Base-by-base conservation (phyloP, 1,140 invertebrate species). In the Carposina sasakii region DNA sequence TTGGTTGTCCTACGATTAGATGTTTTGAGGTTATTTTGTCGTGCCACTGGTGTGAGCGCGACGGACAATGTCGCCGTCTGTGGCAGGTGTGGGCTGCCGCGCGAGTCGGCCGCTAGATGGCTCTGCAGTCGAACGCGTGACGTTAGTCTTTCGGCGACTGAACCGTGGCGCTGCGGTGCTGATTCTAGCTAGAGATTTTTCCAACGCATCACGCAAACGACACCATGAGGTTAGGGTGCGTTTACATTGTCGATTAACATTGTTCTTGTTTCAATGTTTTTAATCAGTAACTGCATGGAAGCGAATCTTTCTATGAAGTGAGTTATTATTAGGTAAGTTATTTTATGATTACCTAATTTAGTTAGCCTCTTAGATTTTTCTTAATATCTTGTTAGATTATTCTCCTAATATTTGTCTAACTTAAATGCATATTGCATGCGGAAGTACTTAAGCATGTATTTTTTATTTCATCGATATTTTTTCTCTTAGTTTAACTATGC, bases 11-110 rank as follows among this genome's bases (percentile, higher is more conserved):
- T 64, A 71, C 62, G 67, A 68, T 66, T 48, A 63, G 55, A 17
- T 54, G 61, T 76, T 76, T 83, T 70, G 71, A 81, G 76, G 79
- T 81, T 81, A 83, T 71, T 79, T 76, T 71, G 81, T 76, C 76
- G 79, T 81, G 74, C 71, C 73, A 74, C 68, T 74, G 66, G 69
- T 75, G 72, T 63, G 73, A 79, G 67, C 69, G 74, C 76, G 79
- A 81, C 65, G 58, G 78, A 69, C 66, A 73, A 71, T 79, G 74
- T 75, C 68, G 71, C 57, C 52, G 33, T 52, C 56, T 45, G 58
- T 57, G 55, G 54, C 63, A 53, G 70, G 74, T 72, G 77, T 72
- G 71, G 76, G 77, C 59, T 66, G 56, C 44, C 47, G 34, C 36
- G 30, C 51, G 47, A 21, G 40, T 31, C 46, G 36, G 54, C 62